Base-by-base conservation (phyloP, 2,113 vertebrate genomes). In the Pedetes capensis region DNA sequence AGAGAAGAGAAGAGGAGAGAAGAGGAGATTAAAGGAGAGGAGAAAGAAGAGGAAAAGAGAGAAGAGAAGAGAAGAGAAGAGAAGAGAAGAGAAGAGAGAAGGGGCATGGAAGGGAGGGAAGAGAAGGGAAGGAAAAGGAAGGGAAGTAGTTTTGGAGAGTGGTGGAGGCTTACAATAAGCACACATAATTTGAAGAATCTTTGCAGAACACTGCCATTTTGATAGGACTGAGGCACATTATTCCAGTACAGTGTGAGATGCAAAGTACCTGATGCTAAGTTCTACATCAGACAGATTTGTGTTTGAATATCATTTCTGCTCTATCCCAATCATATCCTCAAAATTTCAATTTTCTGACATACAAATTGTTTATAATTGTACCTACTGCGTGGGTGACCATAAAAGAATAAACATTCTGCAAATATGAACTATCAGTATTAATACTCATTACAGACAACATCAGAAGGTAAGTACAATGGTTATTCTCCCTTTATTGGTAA, bases 21-120 rank as follows among this genome's bases (percentile, higher is more conserved):
- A 2, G 6, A 3, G 34, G 11, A 9, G 11, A 16, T 2, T 3
- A 16, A 34, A 23, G n/a, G 0, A 1, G 18, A 27, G n/a, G n/a
- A n/a, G n/a, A n/a, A n/a, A 29, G 29, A 64, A 37, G 29, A n/a
- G n/a, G n/a, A n/a, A 2, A 20, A 9, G 37, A 25, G 12, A 5
- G 20, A 9, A 42, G 1, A 34, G n/a, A n/a, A n/a, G n/a, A n/a
- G n/a, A n/a, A n/a, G n/a, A n/a, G n/a, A n/a, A n/a, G n/a, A n/a
- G n/a, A n/a, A n/a, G n/a, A n/a, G n/a, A n/a, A n/a, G n/a, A n/a
- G n/a, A n/a, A n/a, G n/a, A n/a, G n/a, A n/a, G n/a, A n/a, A n/a
- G n/a, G n/a, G n/a, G n/a, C n/a, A n/a, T n/a, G n/a, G n/a, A n/a
- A n/a, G n/a, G n/a, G n/a, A n/a, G n/a, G n/a, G 9, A 3, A 85